Evolutionary conservation across 1,140 invertebrate species (phyloP), one percentile per base, ranked within the genome.

Genomic region (Heliconius eleuchia): DNA sequence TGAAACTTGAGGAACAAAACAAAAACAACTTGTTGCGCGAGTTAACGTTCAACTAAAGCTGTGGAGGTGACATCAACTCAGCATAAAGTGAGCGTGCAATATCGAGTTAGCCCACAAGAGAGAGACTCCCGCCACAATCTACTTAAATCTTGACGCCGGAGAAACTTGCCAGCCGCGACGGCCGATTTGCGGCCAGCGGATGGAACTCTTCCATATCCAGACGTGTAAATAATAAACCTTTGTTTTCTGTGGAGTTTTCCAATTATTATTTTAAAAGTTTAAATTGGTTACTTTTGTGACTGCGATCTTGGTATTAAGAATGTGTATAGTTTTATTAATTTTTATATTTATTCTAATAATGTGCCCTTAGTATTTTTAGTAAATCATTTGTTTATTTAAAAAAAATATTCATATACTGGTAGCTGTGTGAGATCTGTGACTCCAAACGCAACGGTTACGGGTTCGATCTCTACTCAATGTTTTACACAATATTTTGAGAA

Each of bases 61-160:
- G 73, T 82, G 78, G 83, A 82, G 81, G 82, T 86, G 90, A 88
- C 89, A 89, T 86, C 86, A 89, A 90, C 84, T 89, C 87, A 84
- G 86, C 88, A 88, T 88, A 87, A 92, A 91, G 86, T 87, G 91
- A 89, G 88, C 91, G 87, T 87, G 88, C 85, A 87, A 90, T 88
- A 89, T 89, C 89, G 85, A 90, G 91, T 91, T 90, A 91, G 91
- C 83, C 82, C 82, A 87, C 86, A 88, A 85, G 85, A 82, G 82
- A 76, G 78, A 46, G 84, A 88, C 84, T 91, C 88, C 88, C 86
- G 84, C 85, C 84, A 84, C 87, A 90, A 92, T 92, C 91, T 89
- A 92, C 89, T 92, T 92, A 92, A 89, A 92, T 91, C 90, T 90
- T 88, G 87, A 88, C 86, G 86, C 39, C 70, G 5, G 46, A 19